Base-by-base conservation (phyloP, 2,113 vertebrate species). In the Microtus ochrogaster region DNA sequence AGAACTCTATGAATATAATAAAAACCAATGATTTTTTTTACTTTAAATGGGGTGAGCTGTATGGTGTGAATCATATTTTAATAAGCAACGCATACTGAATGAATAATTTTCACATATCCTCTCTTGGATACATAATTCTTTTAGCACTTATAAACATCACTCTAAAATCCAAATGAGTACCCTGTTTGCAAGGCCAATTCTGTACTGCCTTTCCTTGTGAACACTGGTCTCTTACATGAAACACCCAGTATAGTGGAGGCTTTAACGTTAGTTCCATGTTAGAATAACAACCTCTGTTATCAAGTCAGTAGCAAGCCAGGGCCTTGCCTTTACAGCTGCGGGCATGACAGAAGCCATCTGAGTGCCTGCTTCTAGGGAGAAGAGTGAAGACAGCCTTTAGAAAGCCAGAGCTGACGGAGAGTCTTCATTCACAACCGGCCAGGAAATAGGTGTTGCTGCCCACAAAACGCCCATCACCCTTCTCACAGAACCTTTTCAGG, bases 151-250 rank as follows among this genome's bases (percentile, higher is more conserved):
- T 86, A 96, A 96, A 97, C 84, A 92, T 63, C 49, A 77, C 79
- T 95, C 79, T 70, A 74, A 82, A 76, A 86, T 81, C 52, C 65
- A 91, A 92, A 96, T 68, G 70, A 96, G 65, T 47, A 28, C 66
- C 84, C 85, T 41, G 93, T 90, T 96, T 92, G 97, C 90, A 94
- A 74, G 77, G 93, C 73, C 78, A 96, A 96, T 94, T 92, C 96
- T 90, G 70, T 79, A 88, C n/a, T 95, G 91, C 58, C 76, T 90
- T 95, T 61, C 5, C 78, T 81, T 92, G 26, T 70, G 81, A 96
- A 96, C 88, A 96, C 94, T 97, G 76, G 93, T 49, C 74, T 96
- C 96, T 97, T 86, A 96, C 44, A 95, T 33, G 84, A 81, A 96
- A 84, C 6, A 94, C 49, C 8, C 70, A 44, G 78, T 77, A 13